Evolutionary conservation across 2,888 invertebrate species (phyloP).

Genomic region (Caenorhabditis zanzibari): DNA sequence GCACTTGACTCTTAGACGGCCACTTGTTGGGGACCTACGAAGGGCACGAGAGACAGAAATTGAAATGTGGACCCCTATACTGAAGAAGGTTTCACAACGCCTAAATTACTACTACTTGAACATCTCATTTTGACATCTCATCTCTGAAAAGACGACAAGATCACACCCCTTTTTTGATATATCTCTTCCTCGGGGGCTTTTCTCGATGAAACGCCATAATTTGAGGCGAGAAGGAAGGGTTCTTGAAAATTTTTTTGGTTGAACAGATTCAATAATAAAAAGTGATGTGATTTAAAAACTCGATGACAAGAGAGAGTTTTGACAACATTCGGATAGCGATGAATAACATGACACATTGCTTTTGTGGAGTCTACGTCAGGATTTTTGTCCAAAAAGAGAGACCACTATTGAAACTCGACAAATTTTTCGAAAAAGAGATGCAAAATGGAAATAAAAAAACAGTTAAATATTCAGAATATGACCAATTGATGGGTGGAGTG

Average conservation of each 20-base stretch:
- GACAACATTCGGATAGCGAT: conserved; percentile 20
- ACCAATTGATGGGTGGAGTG: too few relatives aligned
- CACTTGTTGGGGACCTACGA: conserved; percentile 36
- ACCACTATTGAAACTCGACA: neutral
- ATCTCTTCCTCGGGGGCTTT: conserved; percentile 2
- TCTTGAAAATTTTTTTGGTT: neutral
- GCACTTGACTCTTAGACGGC: conserved; percentile 39
- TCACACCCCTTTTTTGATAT: conserved; percentile 25
- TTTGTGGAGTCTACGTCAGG: conserved; percentile 31
- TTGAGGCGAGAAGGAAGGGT: conserved; percentile 11
- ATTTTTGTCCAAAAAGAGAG: conserved; percentile 16
- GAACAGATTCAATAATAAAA: conserved; percentile 46
- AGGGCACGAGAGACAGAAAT: conserved; percentile 34
- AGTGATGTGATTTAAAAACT: conserved; percentile 9
- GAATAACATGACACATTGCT: conserved; percentile 49
- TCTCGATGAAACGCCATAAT: neutral
- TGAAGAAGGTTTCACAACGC: conserved; percentile 5
- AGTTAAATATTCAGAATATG: neutral
- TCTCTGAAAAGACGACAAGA: conserved; percentile 8
- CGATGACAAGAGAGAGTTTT: conserved; percentile 10
- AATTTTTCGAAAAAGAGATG: conserved; percentile 4
- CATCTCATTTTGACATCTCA: conserved; percentile 61
- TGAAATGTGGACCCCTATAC: conserved; percentile 28
- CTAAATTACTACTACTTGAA: conserved; percentile 65
- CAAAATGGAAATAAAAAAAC: neutral